These are phyloP conservation scores for Festucalex cinctus DNA, from an alignment of 2,113 vertebrate species.

Conservation along the genomic window DNA sequence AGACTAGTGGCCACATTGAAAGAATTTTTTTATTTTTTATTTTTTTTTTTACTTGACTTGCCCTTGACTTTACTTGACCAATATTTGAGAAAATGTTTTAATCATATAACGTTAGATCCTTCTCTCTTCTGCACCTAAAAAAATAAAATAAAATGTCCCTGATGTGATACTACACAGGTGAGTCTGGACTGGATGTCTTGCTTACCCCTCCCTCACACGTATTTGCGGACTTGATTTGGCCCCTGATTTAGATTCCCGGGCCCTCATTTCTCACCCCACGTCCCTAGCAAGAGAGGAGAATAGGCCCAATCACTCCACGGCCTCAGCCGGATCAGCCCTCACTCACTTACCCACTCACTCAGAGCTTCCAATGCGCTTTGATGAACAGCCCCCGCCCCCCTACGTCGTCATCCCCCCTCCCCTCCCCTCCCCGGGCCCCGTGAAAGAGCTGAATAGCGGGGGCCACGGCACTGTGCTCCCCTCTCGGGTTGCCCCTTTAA, in stretches of 20 bases:
- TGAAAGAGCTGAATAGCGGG: conserved; percentile 88
- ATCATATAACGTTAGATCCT: no score
- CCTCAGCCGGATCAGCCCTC: conserved; percentile 63
- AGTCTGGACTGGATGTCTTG: conserved; percentile 37
- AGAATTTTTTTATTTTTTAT: neutral
- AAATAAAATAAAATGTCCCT: neutral
- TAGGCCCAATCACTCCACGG: conserved; percentile 71
- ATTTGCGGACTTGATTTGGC: conserved; percentile 60
- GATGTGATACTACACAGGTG: conserved; percentile 16
- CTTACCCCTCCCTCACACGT: conserved; percentile 31
- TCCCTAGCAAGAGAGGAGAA: conserved; percentile 57
- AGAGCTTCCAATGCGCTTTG: conserved; percentile 81
- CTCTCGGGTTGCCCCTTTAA: conserved; percentile 88
- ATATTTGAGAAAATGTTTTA: no score
- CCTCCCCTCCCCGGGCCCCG: conserved; percentile 58
- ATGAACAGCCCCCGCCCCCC: conserved; percentile 79
- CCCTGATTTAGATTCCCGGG: conserved; percentile 70
- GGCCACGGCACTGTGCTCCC: conserved; percentile 88
- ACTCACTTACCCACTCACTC: conserved; percentile 67
- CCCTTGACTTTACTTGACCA: no score
- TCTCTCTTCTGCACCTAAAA: neutral
- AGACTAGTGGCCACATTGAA: no score
- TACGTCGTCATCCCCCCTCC: conserved; percentile 65
- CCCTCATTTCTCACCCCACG: conserved; percentile 57
- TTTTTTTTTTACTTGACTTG: no score